These are phyloP conservation scores for Chloromyia formosa DNA, from an alignment of 2,888 invertebrate genomes.

Conservation along the genomic window DNA sequence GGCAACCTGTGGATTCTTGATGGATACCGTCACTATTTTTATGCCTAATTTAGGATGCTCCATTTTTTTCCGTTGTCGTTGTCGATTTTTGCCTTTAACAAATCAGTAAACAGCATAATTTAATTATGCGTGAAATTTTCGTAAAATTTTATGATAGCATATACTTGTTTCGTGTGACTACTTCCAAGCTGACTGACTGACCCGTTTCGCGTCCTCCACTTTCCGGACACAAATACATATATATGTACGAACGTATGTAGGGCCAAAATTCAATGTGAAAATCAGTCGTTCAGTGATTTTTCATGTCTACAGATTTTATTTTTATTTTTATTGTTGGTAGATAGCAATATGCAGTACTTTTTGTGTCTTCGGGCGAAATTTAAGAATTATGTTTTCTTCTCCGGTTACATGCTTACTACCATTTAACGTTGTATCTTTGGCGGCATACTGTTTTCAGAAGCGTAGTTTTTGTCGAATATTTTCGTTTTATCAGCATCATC, in stretches of 20 bases:
- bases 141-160: background rate
- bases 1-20: too few relatives aligned
- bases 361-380: slow-evolving; percentile 7
- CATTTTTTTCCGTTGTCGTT: background rate
- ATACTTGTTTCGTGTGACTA: background rate
- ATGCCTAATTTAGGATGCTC: too few relatives aligned
- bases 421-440: background rate
- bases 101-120: slow-evolving; percentile 3
- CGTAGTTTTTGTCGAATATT: background rate
- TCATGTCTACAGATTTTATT: too few relatives aligned
- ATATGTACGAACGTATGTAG: too few relatives aligned
- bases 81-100: background rate
- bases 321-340: too few relatives aligned
- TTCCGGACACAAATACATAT: too few relatives aligned
- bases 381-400: background rate
- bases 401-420: slow-evolving; percentile 11
- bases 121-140: slow-evolving; percentile 18
- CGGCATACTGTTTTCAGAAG: background rate
- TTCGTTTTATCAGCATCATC: background rate
- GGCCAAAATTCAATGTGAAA: too few relatives aligned
- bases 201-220: background rate
- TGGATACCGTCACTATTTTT: too few relatives aligned
- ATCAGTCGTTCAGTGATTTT: too few relatives aligned
- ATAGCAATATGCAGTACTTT: too few relatives aligned
- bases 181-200: too few relatives aligned